Conservation (phyloP, 2,888 invertebrate genomes). For the Trichopria drosophilae region DNA sequence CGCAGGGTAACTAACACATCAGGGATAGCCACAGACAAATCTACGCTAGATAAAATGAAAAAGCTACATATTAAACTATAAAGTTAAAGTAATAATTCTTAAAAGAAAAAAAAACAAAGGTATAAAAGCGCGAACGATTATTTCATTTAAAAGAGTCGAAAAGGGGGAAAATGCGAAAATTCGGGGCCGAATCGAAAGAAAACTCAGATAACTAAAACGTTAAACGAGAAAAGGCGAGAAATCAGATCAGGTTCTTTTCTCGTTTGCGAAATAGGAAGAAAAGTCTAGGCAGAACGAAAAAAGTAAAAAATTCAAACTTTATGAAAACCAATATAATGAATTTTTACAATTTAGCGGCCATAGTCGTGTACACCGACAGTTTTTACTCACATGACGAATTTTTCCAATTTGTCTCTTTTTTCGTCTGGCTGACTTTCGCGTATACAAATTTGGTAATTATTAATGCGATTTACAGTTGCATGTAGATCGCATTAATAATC, state of each 20-base stretch:
- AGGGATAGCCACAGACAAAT: slow-evolving; percentile 60
- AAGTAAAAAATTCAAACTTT: slow-evolving; percentile 48
- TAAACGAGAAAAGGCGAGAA: slow-evolving; percentile 26
- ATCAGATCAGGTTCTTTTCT: no score
- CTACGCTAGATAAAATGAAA: slow-evolving; percentile 57
- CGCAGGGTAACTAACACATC: slow-evolving; percentile 60
- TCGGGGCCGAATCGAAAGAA: no score
- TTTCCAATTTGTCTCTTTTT: no score
- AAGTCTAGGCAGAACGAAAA: slow-evolving; percentile 30
- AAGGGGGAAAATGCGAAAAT: no score
- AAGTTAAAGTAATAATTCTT: slow-evolving; percentile 52
- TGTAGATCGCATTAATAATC: slow-evolving; percentile 7
- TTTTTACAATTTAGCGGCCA: no score
- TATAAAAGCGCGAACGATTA: slow-evolving; percentile 51
- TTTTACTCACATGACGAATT: no score
- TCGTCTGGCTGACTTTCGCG: no score
- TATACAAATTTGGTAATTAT: no score
- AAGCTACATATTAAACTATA: slow-evolving; percentile 56
- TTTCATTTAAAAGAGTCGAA: slow-evolving; percentile 49
- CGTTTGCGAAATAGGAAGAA: slow-evolving; percentile 28
- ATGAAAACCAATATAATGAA: no score
- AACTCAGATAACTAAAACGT: slow-evolving; percentile 33
- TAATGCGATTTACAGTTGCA: slow-evolving; percentile 47
- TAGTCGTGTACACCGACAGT: no score
- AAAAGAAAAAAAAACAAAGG: slow-evolving; percentile 42